A percentile compares a stretch with the other conserved stretches of the same genome.
phyloP scores from a whole-genome alignment of 2,888 invertebrate species.

The Synanthedon tipuliformis region DNA sequence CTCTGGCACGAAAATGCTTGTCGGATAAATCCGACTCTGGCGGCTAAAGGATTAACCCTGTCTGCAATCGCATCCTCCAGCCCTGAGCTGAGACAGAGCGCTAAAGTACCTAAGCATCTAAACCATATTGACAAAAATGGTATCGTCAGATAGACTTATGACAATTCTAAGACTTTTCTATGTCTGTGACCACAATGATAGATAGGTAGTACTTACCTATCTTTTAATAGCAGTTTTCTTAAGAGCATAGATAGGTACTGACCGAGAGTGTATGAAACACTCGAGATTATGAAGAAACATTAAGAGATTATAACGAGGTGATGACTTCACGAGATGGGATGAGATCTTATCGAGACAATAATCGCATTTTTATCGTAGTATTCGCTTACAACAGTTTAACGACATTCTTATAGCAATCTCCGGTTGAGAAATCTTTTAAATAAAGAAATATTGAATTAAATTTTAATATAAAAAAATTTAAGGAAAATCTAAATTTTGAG shows the following conservation, averaged over 20 bases:
- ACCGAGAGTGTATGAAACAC: conserved; percentile 9
- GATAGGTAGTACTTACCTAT: no score
- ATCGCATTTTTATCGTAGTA: not conserved
- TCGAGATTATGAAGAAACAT: conserved; percentile 12
- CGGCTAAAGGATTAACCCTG: no score
- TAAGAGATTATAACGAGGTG: conserved; percentile 13
- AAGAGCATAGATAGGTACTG: not conserved
- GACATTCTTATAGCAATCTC: no score
- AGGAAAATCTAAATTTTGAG: no score
- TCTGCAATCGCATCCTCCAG: no score
- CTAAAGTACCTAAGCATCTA: no score
- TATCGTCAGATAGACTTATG: not conserved
- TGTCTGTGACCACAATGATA: not conserved
- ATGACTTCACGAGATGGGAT: conserved; percentile 23
- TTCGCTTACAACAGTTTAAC: not conserved
- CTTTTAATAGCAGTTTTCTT: not conserved
- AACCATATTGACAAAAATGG: no score
- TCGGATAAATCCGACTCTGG: no score
- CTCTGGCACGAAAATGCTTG: no score
- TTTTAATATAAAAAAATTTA: no score
- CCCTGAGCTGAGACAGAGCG: no score
- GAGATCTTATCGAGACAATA: conserved; percentile 7
- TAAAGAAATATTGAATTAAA: conserved; percentile 3
- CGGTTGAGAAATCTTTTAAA: no score
- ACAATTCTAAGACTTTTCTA: not conserved